A percentile compares a stretch with the other conserved stretches of the same genome.
Conservation (phyloP, 2,888 invertebrate genomes). For the Agrilus cyanescens region DNA sequence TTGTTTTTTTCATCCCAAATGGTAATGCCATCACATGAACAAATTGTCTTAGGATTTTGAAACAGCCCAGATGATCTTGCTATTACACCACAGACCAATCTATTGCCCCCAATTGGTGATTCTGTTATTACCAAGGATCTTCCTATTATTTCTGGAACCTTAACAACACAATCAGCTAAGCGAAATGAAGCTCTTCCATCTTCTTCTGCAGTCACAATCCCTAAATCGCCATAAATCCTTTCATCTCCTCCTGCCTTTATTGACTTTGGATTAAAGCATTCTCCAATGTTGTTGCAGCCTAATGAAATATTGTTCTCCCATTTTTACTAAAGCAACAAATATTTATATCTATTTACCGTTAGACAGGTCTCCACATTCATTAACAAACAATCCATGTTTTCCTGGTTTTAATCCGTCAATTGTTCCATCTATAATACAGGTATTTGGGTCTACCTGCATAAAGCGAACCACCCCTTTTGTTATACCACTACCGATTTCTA, state of each 20-base stretch:
- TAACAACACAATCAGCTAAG: constrained; percentile 45
- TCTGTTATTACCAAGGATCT: constrained; percentile 65
- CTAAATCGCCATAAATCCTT: constrained; percentile 54
- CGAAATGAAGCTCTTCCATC: constrained; percentile 55
- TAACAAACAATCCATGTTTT: constrained; percentile 46
- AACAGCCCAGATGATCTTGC: constrained; percentile 80
- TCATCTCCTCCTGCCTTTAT: constrained; percentile 25
- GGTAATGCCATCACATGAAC: constrained; percentile 80
- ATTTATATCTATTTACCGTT: constrained; percentile 29
- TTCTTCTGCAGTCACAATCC: constrained; percentile 47
- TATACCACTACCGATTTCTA: constrained; percentile 35
- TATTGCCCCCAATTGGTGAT: constrained; percentile 38
- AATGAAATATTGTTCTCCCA: not conserved
- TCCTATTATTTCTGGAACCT: constrained; percentile 65
- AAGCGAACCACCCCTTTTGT: constrained; percentile 70
- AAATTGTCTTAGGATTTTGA: constrained; percentile 76
- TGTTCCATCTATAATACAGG: constrained; percentile 70
- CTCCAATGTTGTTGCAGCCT: constrained; percentile 46
- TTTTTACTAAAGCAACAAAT: not conserved
- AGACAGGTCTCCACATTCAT: constrained; percentile 66
- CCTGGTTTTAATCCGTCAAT: constrained; percentile 66
- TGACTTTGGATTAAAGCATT: constrained; percentile 46
- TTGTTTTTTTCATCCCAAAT: constrained; percentile 76
- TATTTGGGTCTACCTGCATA: constrained; percentile 45
- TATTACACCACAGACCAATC: constrained; percentile 76